phyloP scores from a whole-genome alignment of 2,797 vertebrate genomes.

The Pogoniulus pusillus region DNA sequence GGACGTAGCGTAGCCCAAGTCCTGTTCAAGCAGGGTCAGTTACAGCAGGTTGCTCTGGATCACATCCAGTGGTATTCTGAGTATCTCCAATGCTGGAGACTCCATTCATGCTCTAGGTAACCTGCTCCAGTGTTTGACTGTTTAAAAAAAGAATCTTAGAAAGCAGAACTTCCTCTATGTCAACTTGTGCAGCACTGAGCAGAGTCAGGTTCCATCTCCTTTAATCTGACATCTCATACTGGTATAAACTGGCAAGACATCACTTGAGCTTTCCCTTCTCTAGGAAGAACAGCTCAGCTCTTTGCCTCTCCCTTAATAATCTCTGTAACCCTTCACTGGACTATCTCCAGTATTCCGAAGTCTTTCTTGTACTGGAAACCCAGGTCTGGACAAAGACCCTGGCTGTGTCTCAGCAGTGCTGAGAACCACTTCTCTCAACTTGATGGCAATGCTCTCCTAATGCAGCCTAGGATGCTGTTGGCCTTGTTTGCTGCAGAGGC shows the following conservation, averaged over 20 bases:
- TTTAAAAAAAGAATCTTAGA: fast-evolving
- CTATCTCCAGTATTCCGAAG: neutral
- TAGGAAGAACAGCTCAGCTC: neutral
- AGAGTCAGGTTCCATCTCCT: neutral
- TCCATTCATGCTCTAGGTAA: neutral
- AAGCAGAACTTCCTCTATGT: neutral
- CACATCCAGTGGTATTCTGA: neutral
- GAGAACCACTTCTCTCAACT: neutral
- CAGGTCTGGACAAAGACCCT: neutral
- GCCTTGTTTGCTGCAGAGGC: neutral
- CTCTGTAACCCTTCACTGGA: neutral
- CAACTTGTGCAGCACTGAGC: neutral
- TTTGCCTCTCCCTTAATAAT: neutral
- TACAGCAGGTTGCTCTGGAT: neutral
- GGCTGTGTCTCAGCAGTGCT: neutral
- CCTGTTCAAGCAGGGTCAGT: neutral
- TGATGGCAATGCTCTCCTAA: neutral
- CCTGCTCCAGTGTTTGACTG: neutral
- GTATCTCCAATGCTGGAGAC: neutral
- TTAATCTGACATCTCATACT: neutral
- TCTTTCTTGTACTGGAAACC: neutral
- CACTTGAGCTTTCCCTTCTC: neutral
- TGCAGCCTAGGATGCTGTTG: neutral
- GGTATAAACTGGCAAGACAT: neutral
- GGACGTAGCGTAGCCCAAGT: neutral